phyloP scores from a whole-genome alignment of 2,797 vertebrate species.

The Etheostoma nigrum region DNA sequence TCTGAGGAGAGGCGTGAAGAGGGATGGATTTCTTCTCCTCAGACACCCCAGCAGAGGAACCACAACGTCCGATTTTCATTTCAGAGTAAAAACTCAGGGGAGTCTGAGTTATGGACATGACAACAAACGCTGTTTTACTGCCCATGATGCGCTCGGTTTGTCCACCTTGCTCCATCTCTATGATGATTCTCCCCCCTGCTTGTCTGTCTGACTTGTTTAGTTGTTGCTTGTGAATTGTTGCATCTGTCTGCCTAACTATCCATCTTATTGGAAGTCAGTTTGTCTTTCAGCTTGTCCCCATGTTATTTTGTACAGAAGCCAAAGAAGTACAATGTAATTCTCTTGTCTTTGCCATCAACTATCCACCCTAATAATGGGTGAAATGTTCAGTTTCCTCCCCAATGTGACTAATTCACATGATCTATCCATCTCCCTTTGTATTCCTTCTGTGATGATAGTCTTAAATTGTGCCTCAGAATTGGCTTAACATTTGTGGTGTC shows the following conservation, averaged over 20 bases:
- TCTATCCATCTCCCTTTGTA: conserved; percentile 52
- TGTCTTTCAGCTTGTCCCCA: conserved; percentile 34
- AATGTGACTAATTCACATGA: conserved; percentile 48
- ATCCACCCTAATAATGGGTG: conserved; percentile 39
- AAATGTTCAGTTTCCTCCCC: conserved; percentile 28
- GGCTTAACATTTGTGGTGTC: conserved; percentile 59
- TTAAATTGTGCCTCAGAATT: conserved; percentile 43
- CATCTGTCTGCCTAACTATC: conserved; percentile 35
- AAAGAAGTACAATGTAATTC: conserved; percentile 38
- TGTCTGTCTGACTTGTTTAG: conserved; percentile 49
- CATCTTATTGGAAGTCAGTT: conserved; percentile 43
- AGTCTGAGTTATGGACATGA: conserved; percentile 72
- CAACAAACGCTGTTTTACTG: conserved; percentile 64
- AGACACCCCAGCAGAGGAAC: conserved; percentile 56
- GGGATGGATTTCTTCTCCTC: conserved; percentile 64
- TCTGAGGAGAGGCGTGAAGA: conserved; percentile 62
- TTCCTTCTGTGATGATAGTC: conserved; percentile 22
- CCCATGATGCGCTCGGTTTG: conserved; percentile 62
- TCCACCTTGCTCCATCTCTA: conserved; percentile 52
- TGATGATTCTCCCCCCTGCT: conserved; percentile 42
- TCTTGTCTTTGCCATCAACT: conserved; percentile 33
- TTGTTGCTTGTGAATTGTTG: conserved; percentile 39
- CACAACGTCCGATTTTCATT: conserved; percentile 75
- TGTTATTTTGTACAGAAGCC: conserved; percentile 39
- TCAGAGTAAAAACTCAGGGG: conserved; percentile 68